Evolutionary conservation across 2,888 invertebrate species (phyloP), one percentile per base, ranked within the genome.

Genomic region (Xylota segnis): DNA sequence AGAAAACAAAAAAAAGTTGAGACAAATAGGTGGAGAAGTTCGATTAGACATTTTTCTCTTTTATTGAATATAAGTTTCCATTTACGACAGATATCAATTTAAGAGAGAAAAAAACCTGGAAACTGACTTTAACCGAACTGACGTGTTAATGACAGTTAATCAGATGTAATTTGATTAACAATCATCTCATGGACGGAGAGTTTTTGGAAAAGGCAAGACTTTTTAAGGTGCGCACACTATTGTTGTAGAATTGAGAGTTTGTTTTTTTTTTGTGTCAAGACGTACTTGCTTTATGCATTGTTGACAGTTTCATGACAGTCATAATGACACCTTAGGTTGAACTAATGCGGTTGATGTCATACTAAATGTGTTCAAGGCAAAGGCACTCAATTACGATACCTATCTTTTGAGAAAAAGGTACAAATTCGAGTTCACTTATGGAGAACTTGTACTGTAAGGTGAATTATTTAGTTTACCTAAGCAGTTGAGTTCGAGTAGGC

Each of bases 101-200:
- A 29, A 54, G 54, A 54, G 29, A 54, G 29, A 54, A 27, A 27
- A 52, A 27, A 10, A 52, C n/a, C n/a, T 27, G 6, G 4, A 27
- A 52, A 52, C n/a, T 47, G 9, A 3, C 47, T 47, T 18, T 18
- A 29, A 29, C 6, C 27, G n/a, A 10, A 6, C 12, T n/a, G n/a
- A 52, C 52, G 23, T 52, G 52, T n/a, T 52, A 52, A 52, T 52
- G 52, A 34, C 32, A 54, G 56, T 56, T 56, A 56, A 56, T 56
- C 56, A 34, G 16, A 14, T 10, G 16, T 34, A 32, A 56, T 56
- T 56, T 32, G 34, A 56, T 56, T 56, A 56, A 56, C 56, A 32
- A 50, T 50, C 23, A 50, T 7, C 23, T 45, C 45, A 23, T 23
- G 50, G 5, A 7, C 47, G 4, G 9, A 6, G 7, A 32, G 6